phyloP scores from a whole-genome alignment of 30 jellyfish, hydroid and myxozoan species.

The Chrysaora quinquecirrha region DNA sequence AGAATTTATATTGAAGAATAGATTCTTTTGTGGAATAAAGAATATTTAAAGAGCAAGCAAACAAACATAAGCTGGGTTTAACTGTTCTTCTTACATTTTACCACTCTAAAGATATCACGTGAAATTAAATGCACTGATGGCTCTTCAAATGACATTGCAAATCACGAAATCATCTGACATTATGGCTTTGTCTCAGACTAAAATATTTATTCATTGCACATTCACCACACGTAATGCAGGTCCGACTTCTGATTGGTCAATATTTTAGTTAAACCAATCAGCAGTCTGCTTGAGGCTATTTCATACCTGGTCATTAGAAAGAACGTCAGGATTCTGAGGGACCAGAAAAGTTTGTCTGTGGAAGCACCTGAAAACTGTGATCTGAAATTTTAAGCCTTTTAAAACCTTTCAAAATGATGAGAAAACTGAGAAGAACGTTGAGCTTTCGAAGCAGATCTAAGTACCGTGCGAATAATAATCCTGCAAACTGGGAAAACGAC shows the following conservation, averaged over 20 bases:
- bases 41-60: no score
- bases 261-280: neutral
- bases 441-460: constrained; percentile 94
- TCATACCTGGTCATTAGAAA: neutral
- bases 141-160: no score
- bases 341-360: neutral
- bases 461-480: constrained; percentile 73
- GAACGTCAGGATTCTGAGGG: neutral
- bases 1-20: no score
- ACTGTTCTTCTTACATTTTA: no score
- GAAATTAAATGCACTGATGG: no score
- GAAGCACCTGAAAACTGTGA: constrained; percentile 8
- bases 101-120: no score
- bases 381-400: constrained; percentile 4
- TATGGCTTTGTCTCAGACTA: no score
- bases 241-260: neutral
- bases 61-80: no score
- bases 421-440: constrained; percentile 86
- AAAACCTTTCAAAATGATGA: constrained; percentile 55
- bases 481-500: constrained; percentile 89
- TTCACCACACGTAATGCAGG: no score
- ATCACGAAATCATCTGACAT: no score
- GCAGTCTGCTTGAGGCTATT: neutral
- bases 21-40: no score
- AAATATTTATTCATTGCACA: no score